phyloP scores from a whole-genome alignment of 92 coral and sea anemone genomes.

The Ricordea florida region DNA sequence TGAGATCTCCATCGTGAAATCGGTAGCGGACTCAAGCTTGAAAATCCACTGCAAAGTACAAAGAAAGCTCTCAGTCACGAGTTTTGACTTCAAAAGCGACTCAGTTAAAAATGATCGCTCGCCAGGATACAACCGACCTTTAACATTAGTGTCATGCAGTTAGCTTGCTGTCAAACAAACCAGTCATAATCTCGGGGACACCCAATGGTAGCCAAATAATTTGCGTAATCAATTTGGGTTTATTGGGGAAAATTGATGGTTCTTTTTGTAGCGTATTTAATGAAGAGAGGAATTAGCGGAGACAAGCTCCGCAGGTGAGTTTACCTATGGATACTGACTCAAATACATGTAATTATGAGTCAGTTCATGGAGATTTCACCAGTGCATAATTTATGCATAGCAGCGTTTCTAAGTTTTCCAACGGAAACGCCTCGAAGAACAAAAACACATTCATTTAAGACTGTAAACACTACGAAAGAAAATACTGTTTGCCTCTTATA shows the following conservation, averaged over 20 bases:
- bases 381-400: conserved; percentile 38
- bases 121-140: neutral
- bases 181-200: conserved; percentile 9
- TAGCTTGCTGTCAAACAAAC: conserved; percentile 16
- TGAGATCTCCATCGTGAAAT: conserved; percentile 36
- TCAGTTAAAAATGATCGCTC: neutral
- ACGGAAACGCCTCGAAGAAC: neutral
- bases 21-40: conserved; percentile 22
- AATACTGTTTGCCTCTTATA: too few relatives aligned
- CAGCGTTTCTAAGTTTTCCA: conserved; percentile 33
- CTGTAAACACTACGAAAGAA: neutral
- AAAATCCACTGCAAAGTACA: conserved; percentile 23
- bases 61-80: neutral
- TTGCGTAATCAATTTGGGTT: conserved; percentile 1
- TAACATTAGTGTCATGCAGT: neutral
- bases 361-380: too few relatives aligned
- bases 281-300: neutral
- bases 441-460: neutral
- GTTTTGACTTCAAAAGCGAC: neutral
- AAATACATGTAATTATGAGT: too few relatives aligned
- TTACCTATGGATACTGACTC: too few relatives aligned
- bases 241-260: neutral
- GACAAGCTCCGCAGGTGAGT: too few relatives aligned
- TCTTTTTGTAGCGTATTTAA: neutral
- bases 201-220: conserved; percentile 6